Evolutionary conservation across 2,888 invertebrate species (phyloP).

Genomic region (Prionchulus punctatus): DNA sequence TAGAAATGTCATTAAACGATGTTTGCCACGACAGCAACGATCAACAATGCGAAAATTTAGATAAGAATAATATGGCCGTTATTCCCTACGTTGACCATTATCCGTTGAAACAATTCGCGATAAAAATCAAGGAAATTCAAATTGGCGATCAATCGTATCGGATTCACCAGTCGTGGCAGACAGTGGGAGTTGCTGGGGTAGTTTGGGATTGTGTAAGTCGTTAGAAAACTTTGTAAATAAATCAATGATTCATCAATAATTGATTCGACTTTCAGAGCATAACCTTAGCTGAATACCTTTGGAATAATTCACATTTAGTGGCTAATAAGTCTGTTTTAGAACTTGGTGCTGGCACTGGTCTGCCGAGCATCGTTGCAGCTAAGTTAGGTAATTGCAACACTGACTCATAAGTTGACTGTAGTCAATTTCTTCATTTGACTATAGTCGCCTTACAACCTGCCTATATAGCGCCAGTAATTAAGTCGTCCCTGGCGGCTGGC

Average conservation of each 20-base stretch:
- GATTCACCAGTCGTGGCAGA: conserved; percentile 15
- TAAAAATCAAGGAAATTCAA: background rate
- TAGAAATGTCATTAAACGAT: too few species aligned
- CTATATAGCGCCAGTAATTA: too few species aligned
- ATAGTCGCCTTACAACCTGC: too few species aligned
- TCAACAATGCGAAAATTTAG: too few species aligned
- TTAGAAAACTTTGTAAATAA: background rate
- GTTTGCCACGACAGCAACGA: too few species aligned
- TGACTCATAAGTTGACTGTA: background rate
- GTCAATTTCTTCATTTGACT: background rate
- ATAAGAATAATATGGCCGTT: too few species aligned
- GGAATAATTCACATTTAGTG: background rate
- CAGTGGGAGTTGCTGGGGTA: conserved; percentile 11
- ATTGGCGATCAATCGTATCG: conserved; percentile 19
- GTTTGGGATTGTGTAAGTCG: conserved; percentile 13
- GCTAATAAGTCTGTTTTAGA: background rate
- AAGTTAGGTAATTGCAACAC: background rate
- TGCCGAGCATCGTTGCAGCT: background rate
- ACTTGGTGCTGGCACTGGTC: background rate
- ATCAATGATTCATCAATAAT: background rate
- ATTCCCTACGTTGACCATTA: too few species aligned
- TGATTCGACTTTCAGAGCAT: background rate
- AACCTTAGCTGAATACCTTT: background rate
- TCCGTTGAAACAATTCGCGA: background rate
- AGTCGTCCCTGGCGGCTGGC: background rate